Evolutionary conservation across 2,797 vertebrate species (phyloP).

Genomic region (Peromyscus melanophrys): DNA sequence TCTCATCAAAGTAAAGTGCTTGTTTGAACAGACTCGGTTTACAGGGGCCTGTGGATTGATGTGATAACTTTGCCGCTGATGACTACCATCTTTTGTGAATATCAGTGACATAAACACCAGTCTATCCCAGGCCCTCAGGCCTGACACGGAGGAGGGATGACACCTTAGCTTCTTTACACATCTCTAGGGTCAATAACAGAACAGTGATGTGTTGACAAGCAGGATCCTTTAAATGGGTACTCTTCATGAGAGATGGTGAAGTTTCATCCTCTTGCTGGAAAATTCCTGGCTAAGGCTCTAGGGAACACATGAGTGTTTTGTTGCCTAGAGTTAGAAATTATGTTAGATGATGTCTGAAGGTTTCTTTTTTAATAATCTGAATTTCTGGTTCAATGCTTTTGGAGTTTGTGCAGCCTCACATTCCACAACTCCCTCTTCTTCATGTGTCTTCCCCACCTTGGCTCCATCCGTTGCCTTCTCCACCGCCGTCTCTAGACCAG

Average conservation of each 20-base stretch:
- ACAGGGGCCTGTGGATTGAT: not conserved
- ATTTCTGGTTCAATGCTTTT: constrained; percentile 18
- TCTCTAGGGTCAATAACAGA: not conserved
- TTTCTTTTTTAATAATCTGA: not conserved
- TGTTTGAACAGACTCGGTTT: constrained; percentile 39
- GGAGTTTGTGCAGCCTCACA: constrained; percentile 12
- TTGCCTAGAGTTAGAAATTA: constrained; percentile 29
- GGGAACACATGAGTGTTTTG: not conserved
- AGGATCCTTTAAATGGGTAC: constrained; percentile 7
- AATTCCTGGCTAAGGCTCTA: constrained; percentile 22
- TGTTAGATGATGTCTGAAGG: constrained; percentile 27
- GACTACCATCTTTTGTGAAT: not conserved
- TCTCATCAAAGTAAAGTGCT: constrained; percentile 20
- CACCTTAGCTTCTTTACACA: constrained; percentile 25
- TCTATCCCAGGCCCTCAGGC: not conserved
- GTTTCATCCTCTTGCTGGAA: constrained; percentile 34
- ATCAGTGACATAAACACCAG: constrained; percentile 84
- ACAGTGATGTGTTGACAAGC: not conserved
- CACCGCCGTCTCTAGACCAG: not conserved
- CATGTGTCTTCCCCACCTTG: not conserved
- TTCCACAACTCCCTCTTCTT: not conserved
- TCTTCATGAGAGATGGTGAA: not conserved
- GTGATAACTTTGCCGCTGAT: not conserved
- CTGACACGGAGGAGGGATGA: not conserved
- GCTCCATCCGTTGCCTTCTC: not conserved